Base-by-base conservation (phyloP, 2,113 vertebrate species). In the Corydoras maculifer region DNA sequence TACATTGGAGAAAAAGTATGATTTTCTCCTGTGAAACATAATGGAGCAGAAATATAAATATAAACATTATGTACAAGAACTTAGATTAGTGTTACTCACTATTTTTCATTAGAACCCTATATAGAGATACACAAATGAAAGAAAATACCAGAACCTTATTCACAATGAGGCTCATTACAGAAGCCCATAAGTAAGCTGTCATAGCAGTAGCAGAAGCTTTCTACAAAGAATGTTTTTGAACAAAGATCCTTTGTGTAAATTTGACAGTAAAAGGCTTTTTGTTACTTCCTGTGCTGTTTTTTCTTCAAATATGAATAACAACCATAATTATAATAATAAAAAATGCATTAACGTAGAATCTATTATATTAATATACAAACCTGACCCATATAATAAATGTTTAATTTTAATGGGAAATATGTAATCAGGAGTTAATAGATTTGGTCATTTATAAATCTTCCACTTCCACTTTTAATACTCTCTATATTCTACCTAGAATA, bases 401-500 rank as follows among this genome's bases (percentile, higher is more conserved):
- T 72, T 75, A 65, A 72, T 65, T 72, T 11, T 15, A 43, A 65
- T 12, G 58, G 51, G 58, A 60, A 57, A 65, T 30, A 43, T 18
- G 32, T 8, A 54, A 71, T 10, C 58, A 48, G 58, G 60, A 63
- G 55, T 65, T 69, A 62, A 62, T 71, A 15, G 50, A 11, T 70
- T 65, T 62, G 62, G 71, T 72, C 74, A 76, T 76, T 75, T 67
- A 78, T 62, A 60, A 61, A 67, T 8, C 31, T 60, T 2, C n/a
- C 62, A 32, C 15, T 18, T 8, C 55, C 29, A 30, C 53, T 58
- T 58, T 49, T 18, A 62, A 69, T 51, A 51, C 55, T 53, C 5
- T 10, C 51, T 53, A 12, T 53, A 53, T 53, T 53, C 10, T 8
- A 12, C 51, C 9, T 8, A 10, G 5, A 53, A 12, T 53, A 3